Conservation (phyloP, 2,113 vertebrate species). For the Gymnogyps californianus region DNA sequence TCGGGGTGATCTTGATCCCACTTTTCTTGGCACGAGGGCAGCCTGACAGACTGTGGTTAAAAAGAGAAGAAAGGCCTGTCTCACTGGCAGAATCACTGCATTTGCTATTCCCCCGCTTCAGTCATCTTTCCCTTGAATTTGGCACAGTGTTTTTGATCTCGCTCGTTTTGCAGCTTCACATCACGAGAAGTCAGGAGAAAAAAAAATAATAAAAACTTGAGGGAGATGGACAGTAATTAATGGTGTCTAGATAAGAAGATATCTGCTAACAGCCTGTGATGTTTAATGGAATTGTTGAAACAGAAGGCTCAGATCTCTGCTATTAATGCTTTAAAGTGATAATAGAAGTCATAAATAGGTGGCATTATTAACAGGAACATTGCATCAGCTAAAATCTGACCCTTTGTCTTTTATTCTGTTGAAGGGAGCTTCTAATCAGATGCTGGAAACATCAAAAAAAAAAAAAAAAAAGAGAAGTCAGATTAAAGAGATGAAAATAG, state of each 20-base stretch:
- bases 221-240: constrained; percentile 60
- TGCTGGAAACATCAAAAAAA: constrained; percentile 34
- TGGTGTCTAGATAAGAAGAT: constrained; percentile 59
- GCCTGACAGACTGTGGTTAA: constrained; percentile 92
- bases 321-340: constrained; percentile 64
- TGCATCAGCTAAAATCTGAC: constrained; percentile 63
- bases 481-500: constrained; percentile 58
- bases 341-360: constrained; percentile 62
- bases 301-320: constrained; percentile 51
- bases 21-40: constrained; percentile 99
- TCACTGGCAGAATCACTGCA: constrained; percentile 25
- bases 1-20: constrained; percentile 92
- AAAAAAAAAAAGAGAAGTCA: constrained; percentile 22
- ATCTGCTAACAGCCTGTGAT: constrained; percentile 51
- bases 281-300: constrained; percentile 67
- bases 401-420: constrained; percentile 60
- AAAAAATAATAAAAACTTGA: constrained; percentile 5
- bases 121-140: constrained; percentile 17
- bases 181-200: constrained; percentile 18
- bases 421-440: constrained; percentile 38
- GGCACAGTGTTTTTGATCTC: constrained; percentile 56
- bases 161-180: constrained; percentile 34
- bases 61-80: constrained; percentile 51
- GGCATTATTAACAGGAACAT: constrained; percentile 49
- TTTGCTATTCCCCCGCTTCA: not conserved